Evolutionary conservation across 2,797 vertebrate genomes (phyloP).

Genomic region (Natrix natrix): DNA sequence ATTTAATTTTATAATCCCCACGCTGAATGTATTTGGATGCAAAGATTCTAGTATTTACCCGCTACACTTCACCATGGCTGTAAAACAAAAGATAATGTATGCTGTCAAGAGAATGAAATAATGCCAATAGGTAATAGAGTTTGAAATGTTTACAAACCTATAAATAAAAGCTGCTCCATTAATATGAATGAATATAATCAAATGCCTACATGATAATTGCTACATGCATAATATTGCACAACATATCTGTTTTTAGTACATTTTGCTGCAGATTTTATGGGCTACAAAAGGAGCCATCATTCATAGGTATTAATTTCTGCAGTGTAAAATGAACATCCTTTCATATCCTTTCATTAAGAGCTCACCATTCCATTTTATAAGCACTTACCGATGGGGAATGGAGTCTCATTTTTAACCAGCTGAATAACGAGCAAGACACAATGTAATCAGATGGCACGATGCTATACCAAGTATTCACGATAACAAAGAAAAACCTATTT

Average conservation of each 20-base stretch:
- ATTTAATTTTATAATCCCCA: constrained; percentile 43
- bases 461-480: background rate
- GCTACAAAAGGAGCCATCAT: constrained; percentile 41
- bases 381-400: background rate
- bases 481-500: background rate
- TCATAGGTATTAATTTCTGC: constrained; percentile 53
- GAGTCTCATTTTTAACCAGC: constrained; percentile 33
- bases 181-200: constrained; percentile 70
- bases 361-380: constrained; percentile 20
- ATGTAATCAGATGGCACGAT: background rate
- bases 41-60: constrained; percentile 39
- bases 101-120: constrained; percentile 66
- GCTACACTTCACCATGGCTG: constrained; percentile 34
- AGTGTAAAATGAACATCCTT: constrained; percentile 36
- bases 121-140: constrained; percentile 63
- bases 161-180: constrained; percentile 66
- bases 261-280: constrained; percentile 53
- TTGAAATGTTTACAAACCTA: constrained; percentile 72
- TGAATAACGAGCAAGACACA: background rate
- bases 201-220: constrained; percentile 66
- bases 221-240: constrained; percentile 56
- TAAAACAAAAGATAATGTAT: constrained; percentile 65
- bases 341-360: constrained; percentile 40
- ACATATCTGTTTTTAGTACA: constrained; percentile 62
- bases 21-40: constrained; percentile 39